Base-by-base conservation (phyloP, 1,140 invertebrate genomes). In the Chironomus tepperi region DNA sequence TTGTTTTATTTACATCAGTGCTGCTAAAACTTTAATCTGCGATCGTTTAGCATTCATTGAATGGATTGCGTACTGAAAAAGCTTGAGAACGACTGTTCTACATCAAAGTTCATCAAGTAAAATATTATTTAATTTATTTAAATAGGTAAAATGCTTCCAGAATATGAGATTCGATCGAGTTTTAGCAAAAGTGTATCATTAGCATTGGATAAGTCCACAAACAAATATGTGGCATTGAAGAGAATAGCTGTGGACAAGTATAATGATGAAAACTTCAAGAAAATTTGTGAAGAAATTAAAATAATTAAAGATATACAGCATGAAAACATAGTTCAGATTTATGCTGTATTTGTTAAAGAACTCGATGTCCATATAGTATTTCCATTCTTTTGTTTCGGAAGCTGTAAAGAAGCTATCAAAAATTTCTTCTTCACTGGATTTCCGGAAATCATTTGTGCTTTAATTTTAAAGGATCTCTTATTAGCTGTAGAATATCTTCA, bases 401-500 rank as follows among this genome's bases (percentile, higher is more conserved):
- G 93, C 0, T 93, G 93, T 79, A 85, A 88, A 78, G 89, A 93
- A 81, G 86, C 95, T 77, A 85, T 96, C 7, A 88, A 89, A 78
- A 88, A 88, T 74, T 89, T 92, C 81, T 96, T 93, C 81, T 86
- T 84, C 67, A 88, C 90, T 80, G 91, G 91, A 19, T 83, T 97
- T 67, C 90, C 93, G 2, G 95, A 97, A 83, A 80, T 89, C 67
- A 89, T 91, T 21, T 90, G 95, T 78, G 87, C 91, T 43, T 87
- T 91, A 75, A 91, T 97, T 77, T 81, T 96, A 42, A 85, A 86
- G 79, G 93, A 96, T 84, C 86, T 93, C 19, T 83, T 96, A 70
- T 81, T 86, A 57, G 94, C 90, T 0, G 83, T 97, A 18, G 88
- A 91, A 77, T 97, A 97, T 82, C 86, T 97, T 76, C 94, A 96